These are phyloP conservation scores for Phyllotreta striolata DNA, from an alignment of 2,888 invertebrate species.

Conservation along the genomic window DNA sequence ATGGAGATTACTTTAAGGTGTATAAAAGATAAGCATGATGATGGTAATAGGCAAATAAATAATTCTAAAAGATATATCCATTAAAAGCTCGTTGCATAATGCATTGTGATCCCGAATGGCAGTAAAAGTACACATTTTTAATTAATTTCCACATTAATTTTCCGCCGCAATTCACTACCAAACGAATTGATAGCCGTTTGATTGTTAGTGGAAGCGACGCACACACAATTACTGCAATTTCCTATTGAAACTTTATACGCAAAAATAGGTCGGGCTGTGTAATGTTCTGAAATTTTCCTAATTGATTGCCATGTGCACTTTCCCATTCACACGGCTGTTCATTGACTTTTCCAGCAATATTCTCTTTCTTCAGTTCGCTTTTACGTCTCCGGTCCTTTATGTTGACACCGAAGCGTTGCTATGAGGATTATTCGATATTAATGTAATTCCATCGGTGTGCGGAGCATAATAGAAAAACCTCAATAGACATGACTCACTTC, in stretches of 20 bases:
- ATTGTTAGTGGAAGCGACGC: no score
- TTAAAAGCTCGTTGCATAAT: no score
- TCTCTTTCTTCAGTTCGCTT: background rate
- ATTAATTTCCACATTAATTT: no score
- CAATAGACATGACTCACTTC: constrained; percentile 3
- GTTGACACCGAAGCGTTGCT: constrained; percentile 16
- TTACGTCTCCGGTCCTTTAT: constrained; percentile 1
- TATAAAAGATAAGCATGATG: no score
- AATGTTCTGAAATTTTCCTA: constrained; percentile 11
- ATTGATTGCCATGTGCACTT: constrained; percentile 12
- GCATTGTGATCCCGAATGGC: no score
- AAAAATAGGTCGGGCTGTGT: background rate
- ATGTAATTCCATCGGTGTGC: constrained; percentile 2
- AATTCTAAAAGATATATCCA: no score
- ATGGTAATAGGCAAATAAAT: no score
- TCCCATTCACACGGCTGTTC: constrained; percentile 4
- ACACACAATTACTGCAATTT: no score
- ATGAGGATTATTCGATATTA: constrained; percentile 7
- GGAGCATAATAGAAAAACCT: constrained; percentile 8
- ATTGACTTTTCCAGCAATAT: constrained; percentile 12
- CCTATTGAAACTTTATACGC: background rate
- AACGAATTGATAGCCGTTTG: no score
- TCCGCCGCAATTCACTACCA: no score
- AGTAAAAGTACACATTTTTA: no score
- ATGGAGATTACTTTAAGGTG: no score